Evolutionary conservation across 2,888 invertebrate species (phyloP), one percentile per base, ranked within the genome.

Genomic region (Idaea straminata): DNA sequence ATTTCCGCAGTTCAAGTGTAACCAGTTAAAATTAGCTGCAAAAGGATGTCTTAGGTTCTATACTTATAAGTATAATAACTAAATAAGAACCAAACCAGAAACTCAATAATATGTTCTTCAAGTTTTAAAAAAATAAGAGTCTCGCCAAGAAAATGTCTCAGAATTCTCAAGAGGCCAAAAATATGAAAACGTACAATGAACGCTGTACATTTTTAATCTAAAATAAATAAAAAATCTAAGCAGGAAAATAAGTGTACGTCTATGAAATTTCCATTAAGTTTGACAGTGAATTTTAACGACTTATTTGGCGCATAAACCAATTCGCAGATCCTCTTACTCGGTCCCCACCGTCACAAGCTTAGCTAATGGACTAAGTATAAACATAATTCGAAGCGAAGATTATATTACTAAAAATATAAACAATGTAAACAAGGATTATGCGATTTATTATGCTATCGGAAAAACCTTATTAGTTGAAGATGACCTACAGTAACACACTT

Each of bases 251-350:
- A 64, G 63, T 67, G 63, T 67, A 67, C 65, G 69, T 74, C 69
- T 69, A 67, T 69, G 67, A 72, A 66, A 68, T 63, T 47, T 75
- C 82, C 79, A 83, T 83, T 83, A 82, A 81, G 72, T 80, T 81
- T 74, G 73, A 69, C 72, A 74, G 78, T 76, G 75, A 78, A 79
- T 82, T 84, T 79, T 75, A 77, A 77, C 81, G 77, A 81, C 83
- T 84, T 83, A 84, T 82, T 81, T 71, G 74, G 77, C 74, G 79
- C 81, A 77, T 84, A 84, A 85, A 82, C 83, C 81, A 81, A 82
- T 82, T 83, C 78, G 78, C 77, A 83, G 81, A 85, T 85, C 85
- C 83, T 81, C 83, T 85, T 85, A 84, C 79, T 71, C 78, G 74
- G 59, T 16, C 78, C 71, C 78, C 58, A 62, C 76, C 77, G 76